Conservation (phyloP, 2,888 invertebrate genomes). For the Fragum whitleyi region DNA sequence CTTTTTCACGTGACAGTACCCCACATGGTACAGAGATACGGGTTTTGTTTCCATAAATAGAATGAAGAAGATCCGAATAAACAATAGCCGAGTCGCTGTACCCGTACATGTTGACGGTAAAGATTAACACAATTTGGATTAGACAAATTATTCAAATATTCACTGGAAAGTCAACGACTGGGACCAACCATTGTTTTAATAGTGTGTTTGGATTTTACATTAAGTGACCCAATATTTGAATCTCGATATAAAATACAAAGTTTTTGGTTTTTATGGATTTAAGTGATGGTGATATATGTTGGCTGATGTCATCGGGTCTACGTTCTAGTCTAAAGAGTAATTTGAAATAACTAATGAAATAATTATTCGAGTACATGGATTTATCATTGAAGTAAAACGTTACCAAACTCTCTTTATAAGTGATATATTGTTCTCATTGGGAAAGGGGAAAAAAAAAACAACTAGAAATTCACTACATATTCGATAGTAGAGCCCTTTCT, state of each 20-base stretch:
- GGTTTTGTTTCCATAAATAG: not conserved
- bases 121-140: slow-evolving; percentile 11
- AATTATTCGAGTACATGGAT: too few relatives aligned
- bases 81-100: slow-evolving; percentile 6
- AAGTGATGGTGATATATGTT: too few relatives aligned
- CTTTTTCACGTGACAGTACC: not conserved
- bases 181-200: not conserved
- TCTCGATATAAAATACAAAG: not conserved
- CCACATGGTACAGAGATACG: not conserved
- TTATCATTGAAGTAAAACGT: too few relatives aligned
- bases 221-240: not conserved
- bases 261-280: not conserved
- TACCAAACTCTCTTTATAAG: too few relatives aligned
- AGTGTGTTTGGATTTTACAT: not conserved
- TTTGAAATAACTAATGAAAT: too few relatives aligned
- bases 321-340: too few relatives aligned
- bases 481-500: too few relatives aligned
- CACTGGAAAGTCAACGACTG: not conserved
- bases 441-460: too few relatives aligned
- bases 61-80: slow-evolving; percentile 4
- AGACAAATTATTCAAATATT: slow-evolving; percentile 2
- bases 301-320: too few relatives aligned
- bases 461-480: too few relatives aligned
- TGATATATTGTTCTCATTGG: too few relatives aligned
- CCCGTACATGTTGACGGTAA: not conserved